These are phyloP conservation scores for Holacanthella duospinosa DNA, from an alignment of 2,888 invertebrate species.

Conservation along the genomic window DNA sequence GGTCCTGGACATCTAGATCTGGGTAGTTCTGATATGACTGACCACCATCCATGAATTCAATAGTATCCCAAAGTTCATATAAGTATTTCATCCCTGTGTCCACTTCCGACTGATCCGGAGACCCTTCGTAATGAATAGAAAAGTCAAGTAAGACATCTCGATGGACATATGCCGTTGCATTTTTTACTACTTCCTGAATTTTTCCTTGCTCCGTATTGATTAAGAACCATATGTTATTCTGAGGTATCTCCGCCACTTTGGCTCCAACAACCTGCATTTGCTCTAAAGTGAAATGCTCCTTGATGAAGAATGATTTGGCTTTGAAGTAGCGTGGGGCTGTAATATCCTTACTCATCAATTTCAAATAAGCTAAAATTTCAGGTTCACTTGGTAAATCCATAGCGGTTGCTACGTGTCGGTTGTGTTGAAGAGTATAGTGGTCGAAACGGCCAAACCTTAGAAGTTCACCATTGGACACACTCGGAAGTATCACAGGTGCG, in stretches of 20 bases:
- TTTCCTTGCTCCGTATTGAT: not conserved
- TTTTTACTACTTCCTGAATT: not conserved
- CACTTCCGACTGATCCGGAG: not conserved
- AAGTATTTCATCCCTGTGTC: not conserved
- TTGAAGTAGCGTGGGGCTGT: not conserved
- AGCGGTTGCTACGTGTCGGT: not conserved
- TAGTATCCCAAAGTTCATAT: not conserved
- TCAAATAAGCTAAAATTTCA: not conserved
- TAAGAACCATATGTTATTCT: not conserved
- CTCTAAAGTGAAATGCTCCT: not conserved
- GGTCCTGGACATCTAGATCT: not conserved
- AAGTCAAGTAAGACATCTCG: not conserved
- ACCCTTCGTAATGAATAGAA: not conserved
- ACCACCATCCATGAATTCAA: not conserved
- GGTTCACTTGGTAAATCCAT: not conserved
- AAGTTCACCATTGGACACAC: too few species aligned
- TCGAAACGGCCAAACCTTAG: too few species aligned
- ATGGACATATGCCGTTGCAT: not conserved
- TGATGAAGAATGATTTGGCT: not conserved
- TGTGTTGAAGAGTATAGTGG: too few species aligned
- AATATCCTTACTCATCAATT: not conserved
- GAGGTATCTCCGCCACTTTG: not conserved
- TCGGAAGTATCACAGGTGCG: not conserved
- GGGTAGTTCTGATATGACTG: not conserved
- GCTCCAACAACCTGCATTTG: not conserved